phyloP scores from a whole-genome alignment of 1,140 invertebrate genomes.

The Eueides isabella region DNA sequence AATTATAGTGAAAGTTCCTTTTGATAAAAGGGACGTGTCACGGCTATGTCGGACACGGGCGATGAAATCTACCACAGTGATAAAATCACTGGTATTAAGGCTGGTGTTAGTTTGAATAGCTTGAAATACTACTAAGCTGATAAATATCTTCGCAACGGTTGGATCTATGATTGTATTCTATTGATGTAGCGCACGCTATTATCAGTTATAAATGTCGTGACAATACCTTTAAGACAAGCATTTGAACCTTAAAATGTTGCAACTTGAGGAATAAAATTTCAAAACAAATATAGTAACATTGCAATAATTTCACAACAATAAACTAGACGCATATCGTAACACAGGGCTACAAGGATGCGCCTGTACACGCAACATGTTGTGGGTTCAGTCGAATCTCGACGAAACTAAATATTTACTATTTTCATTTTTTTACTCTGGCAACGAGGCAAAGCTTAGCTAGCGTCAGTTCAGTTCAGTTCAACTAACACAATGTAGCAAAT shows the following conservation, averaged over 20 bases:
- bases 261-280: neutral
- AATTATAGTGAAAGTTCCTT: neutral
- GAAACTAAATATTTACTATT: too few relatives aligned
- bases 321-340: too few relatives aligned
- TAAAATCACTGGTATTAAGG: slow-evolving; percentile 45
- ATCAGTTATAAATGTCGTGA: slow-evolving; percentile 22
- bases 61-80: slow-evolving; percentile 11
- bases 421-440: too few relatives aligned
- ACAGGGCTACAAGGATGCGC: too few relatives aligned
- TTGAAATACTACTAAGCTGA: slow-evolving; percentile 33
- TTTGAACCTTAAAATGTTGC: neutral
- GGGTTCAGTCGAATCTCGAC: too few relatives aligned
- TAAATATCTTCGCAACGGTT: slow-evolving; percentile 47
- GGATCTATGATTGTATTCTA: slow-evolving; percentile 44
- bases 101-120: slow-evolving; percentile 36
- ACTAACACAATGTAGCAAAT: too few relatives aligned
- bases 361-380: too few relatives aligned
- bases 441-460: too few relatives aligned
- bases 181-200: slow-evolving; percentile 35
- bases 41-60: neutral
- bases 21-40: neutral
- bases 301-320: neutral
- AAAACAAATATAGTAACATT: neutral
- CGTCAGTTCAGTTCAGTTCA: too few relatives aligned
- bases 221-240: too few relatives aligned